Base-by-base conservation (phyloP, 2,113 vertebrate genomes). In the Otocyon megalotis region DNA sequence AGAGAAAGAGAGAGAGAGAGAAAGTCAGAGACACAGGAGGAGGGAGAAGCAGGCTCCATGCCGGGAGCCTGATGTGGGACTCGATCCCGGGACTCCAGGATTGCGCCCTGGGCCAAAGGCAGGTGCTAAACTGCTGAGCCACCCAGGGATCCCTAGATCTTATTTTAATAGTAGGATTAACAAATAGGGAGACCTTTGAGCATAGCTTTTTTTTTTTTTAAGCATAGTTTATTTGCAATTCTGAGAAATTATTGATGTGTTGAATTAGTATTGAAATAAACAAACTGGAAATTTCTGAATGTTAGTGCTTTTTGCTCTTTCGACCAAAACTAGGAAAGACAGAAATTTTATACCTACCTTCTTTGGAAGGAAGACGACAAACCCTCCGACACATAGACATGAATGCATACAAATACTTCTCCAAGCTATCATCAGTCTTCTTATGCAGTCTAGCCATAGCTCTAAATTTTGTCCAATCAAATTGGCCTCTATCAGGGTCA, bases 391-490 rank as follows among this genome's bases (percentile, higher is more conserved):
- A 99, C 99, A 99, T 99, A 56, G 99, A 99, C 95, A 99, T 99
- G 88, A 99, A 99, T 0, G 99, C 99, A 94, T 99, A 99, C 69
- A 99, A 98, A 98, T 99, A 99, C 92, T 99, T 99, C 98, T 99
- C 99, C 97, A 99, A 98, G 97, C 99, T 99, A 94, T 99, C 99
- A 4, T 99, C 99, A 0, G 99, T 99, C 97, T 99, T 99, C 98
- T 99, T 99, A 98, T 99, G 99, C 37, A 99, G 98, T 28, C 99
- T 99, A 74, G 99, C 99, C 99, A 99, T 99, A 2, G 99, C 99
- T 98, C 99, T 98, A 97, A 99, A 99, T 98, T 99, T 99, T 97
- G 99, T 99, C 99, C 99, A 99, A 97, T 99, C 99, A 97, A 99
- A 99, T 0, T 99, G 98, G 12, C 99, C 99, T 72, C 99, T 98